A percentile compares a stretch with the other conserved stretches of the same genome.
phyloP scores from a whole-genome alignment of 1,140 invertebrate species.

The Bombus cullumanus region DNA sequence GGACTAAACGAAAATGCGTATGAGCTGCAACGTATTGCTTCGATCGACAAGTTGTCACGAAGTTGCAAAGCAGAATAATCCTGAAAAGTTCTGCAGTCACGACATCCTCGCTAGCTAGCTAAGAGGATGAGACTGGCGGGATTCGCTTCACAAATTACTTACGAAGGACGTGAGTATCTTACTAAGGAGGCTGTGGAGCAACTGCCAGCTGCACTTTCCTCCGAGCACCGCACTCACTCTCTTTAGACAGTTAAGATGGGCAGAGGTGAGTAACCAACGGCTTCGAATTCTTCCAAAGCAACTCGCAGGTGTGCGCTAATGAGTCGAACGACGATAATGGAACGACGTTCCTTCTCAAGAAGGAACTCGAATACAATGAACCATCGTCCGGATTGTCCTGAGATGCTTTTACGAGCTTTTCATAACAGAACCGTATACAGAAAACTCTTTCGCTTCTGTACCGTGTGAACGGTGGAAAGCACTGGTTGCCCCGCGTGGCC shows the following conservation, averaged over 20 bases:
- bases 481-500: neutral
- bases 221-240: neutral
- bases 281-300: constrained; percentile 47
- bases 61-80: neutral
- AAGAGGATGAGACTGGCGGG: constrained; percentile 58
- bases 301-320: constrained; percentile 67
- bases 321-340: constrained; percentile 67
- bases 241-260: no score
- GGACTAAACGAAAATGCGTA: no score
- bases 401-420: neutral
- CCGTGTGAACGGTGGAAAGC: neutral
- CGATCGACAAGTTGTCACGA: neutral
- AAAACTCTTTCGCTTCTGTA: neutral
- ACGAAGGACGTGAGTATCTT: constrained; percentile 71
- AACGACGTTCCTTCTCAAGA: constrained; percentile 31
- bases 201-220: constrained; percentile 55
- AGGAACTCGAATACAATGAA: constrained; percentile 53
- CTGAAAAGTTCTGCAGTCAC: neutral
- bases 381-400: neutral
- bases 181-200: constrained; percentile 47
- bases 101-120: constrained; percentile 45
- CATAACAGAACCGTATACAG: neutral
- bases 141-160: constrained; percentile 77
- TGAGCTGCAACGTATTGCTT: no score
- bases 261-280: neutral